Conservation (phyloP, 2,888 invertebrate genomes). For the Acanthosoma haemorrhoidale region DNA sequence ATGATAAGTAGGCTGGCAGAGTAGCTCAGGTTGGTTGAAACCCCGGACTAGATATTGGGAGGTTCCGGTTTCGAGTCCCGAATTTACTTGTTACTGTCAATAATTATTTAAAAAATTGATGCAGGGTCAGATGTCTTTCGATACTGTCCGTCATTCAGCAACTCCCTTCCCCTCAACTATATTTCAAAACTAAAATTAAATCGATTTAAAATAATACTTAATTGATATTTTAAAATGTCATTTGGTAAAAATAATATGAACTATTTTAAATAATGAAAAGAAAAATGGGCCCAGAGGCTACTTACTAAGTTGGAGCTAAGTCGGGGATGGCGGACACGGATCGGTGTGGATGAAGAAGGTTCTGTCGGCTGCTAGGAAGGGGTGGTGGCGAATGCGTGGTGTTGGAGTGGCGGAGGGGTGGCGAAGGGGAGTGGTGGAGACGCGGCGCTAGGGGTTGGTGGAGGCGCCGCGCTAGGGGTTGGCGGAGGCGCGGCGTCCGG, state of each 20-base stretch:
- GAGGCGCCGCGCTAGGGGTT: background rate
- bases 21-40: too few species aligned
- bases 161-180: too few species aligned
- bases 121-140: too few species aligned
- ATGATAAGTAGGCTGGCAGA: too few species aligned
- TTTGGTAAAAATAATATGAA: background rate
- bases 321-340: background rate
- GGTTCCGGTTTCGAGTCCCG: too few species aligned
- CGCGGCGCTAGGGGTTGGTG: background rate
- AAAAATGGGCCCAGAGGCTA: background rate
- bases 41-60: too few species aligned
- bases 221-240: background rate
- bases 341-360: background rate
- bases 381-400: background rate
- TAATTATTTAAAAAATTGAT: too few species aligned
- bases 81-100: too few species aligned
- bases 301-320: slow-evolving; percentile 8
- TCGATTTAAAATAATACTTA: too few species aligned
- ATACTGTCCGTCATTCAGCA: too few species aligned
- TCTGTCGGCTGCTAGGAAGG: background rate
- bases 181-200: too few species aligned
- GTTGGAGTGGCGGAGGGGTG: background rate
- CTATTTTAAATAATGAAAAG: background rate
- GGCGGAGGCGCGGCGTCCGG: background rate
- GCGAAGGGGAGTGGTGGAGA: background rate